These are phyloP conservation scores for Cricetomys ansorgei DNA, from an alignment of 2,113 vertebrate species.

Conservation along the genomic window DNA sequence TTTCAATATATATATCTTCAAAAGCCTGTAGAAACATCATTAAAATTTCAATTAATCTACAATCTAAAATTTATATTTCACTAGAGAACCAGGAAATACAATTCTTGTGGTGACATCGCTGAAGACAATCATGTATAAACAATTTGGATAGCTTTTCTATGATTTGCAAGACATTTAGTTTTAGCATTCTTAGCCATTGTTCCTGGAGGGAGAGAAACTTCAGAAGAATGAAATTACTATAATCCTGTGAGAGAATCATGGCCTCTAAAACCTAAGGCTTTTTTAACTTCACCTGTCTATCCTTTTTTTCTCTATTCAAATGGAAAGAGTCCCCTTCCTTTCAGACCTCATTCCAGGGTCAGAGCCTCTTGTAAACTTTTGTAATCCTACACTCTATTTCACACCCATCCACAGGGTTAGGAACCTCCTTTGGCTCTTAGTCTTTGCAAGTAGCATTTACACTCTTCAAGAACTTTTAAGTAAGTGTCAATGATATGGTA, in stretches of 20 bases:
- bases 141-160: not conserved
- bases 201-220: not conserved
- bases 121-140: not conserved
- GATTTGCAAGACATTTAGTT: not conserved
- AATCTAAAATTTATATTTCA: slow-evolving; percentile 1
- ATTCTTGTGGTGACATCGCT: not conserved
- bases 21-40: slow-evolving; percentile 90
- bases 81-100: not conserved
- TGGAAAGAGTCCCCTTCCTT: not conserved
- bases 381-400: not conserved
- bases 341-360: not conserved
- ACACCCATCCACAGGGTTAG: not conserved
- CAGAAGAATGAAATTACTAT: not conserved
- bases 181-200: not conserved
- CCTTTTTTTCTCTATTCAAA: not conserved
- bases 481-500: not conserved
- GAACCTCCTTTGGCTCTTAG: not conserved
- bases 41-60: not conserved
- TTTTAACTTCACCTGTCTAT: not conserved
- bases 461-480: not conserved
- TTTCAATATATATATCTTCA: slow-evolving; percentile 96
- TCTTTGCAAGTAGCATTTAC: not conserved
- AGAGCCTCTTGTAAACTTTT: not conserved
- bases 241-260: not conserved
- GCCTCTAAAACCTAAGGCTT: not conserved